Evolutionary conservation across 1,140 invertebrate species (phyloP).

Genomic region (Diachasmimorpha longicaudata): DNA sequence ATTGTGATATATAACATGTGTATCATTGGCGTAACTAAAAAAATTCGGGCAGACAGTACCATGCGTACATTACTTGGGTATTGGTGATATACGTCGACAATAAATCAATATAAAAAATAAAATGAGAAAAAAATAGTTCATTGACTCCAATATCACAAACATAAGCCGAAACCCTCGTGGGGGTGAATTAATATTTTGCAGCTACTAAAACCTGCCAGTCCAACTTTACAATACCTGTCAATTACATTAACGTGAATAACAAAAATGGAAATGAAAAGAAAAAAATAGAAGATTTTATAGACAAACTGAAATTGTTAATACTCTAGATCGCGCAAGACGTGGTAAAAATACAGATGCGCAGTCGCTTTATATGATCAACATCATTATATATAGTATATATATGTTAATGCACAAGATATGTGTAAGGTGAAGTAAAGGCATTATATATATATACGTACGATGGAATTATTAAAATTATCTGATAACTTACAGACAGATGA

Average conservation of each 20-base stretch:
- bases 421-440: conserved; percentile 23
- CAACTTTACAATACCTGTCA: conserved; percentile 15
- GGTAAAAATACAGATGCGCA: conserved; percentile 26
- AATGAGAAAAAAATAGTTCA: background rate
- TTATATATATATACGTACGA: conserved; percentile 21
- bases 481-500: conserved; percentile 41
- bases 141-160: conserved; percentile 5
- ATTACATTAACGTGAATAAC: conserved; percentile 1
- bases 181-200: conserved; percentile 1
- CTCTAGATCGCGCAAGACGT: conserved; percentile 22
- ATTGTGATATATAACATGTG: background rate
- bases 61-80: conserved; percentile 11
- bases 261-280: background rate
- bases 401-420: conserved; percentile 20
- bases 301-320: conserved; percentile 1
- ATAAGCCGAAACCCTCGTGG: conserved; percentile 13
- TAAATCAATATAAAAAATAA: background rate
- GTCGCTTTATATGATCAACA: conserved; percentile 9
- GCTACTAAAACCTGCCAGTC: conserved; percentile 20
- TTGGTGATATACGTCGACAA: background rate
- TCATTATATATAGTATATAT: conserved; percentile 15
- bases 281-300: background rate
- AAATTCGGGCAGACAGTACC: conserved; percentile 19
- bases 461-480: conserved; percentile 30
- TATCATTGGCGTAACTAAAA: conserved; percentile 15